Percentiles rank a stretch among this genome's conserved stretches.
Evolutionary conservation across 2,797 vertebrate species (phyloP).

Genomic region (Gambelia wislizenii): DNA sequence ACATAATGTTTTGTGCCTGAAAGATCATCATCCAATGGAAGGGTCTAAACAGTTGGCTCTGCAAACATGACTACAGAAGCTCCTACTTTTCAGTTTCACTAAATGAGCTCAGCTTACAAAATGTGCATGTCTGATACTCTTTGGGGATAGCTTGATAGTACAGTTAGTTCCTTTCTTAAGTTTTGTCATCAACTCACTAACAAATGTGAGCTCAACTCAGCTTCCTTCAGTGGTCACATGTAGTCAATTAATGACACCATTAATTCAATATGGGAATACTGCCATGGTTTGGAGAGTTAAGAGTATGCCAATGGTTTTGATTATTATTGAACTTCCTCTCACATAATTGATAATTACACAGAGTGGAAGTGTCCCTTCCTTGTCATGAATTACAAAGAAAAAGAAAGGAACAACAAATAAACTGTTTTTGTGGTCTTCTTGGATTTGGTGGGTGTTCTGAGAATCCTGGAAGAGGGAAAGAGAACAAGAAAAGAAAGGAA

Average conservation of each 20-base stretch:
- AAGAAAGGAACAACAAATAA: slow-evolving; percentile 61
- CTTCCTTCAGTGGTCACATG: slow-evolving; percentile 41
- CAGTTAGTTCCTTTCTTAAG: slow-evolving; percentile 19
- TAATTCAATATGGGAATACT: slow-evolving; percentile 53
- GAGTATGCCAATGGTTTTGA: slow-evolving; percentile 70
- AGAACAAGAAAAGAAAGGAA: slow-evolving; percentile 56
- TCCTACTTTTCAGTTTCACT: too few relatives aligned
- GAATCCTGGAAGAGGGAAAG: slow-evolving; percentile 37
- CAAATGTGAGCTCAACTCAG: slow-evolving; percentile 30
- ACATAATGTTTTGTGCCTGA: not conserved
- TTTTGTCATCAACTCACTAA: slow-evolving; percentile 20
- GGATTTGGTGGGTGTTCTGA: slow-evolving; percentile 64
- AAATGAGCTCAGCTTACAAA: not conserved
- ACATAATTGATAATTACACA: slow-evolving; percentile 65
- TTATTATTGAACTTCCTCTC: slow-evolving; percentile 74
- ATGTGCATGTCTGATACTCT: not conserved
- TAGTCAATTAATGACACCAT: slow-evolving; percentile 44
- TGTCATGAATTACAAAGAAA: slow-evolving; percentile 41
- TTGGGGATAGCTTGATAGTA: not conserved
- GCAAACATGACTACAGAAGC: too few relatives aligned
- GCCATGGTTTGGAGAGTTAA: slow-evolving; percentile 43
- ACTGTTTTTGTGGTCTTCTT: slow-evolving; percentile 62
- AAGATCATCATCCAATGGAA: not conserved
- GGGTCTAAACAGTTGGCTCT: too few relatives aligned
- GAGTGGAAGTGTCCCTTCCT: slow-evolving; percentile 66